phyloP scores from a whole-genome alignment of 2,888 invertebrate species.

The Alcis repandata region DNA sequence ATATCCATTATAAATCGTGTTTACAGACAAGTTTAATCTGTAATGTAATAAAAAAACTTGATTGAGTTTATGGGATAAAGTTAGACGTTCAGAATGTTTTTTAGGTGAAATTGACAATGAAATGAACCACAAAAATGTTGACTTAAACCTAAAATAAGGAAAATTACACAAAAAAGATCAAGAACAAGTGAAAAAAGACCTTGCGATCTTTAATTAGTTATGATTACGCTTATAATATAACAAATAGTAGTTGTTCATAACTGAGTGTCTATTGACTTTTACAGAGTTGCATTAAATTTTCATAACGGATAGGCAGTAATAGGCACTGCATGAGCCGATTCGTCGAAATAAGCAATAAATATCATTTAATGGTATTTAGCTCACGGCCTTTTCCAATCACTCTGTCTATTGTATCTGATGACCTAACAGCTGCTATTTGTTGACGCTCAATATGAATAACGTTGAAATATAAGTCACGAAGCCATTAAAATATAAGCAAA shows the following conservation, averaged over 20 bases:
- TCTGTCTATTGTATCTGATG: slow-evolving; percentile 38
- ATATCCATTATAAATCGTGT: slow-evolving; percentile 62
- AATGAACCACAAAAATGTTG: too few species aligned
- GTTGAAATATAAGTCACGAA: slow-evolving; percentile 14
- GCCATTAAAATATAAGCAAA: not conserved
- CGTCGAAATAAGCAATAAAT: slow-evolving; percentile 34
- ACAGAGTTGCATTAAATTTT: slow-evolving; percentile 4
- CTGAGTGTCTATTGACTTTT: not conserved
- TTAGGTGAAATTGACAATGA: too few species aligned
- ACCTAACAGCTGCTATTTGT: slow-evolving; percentile 33
- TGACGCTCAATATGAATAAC: slow-evolving; percentile 17
- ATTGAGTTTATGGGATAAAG: not conserved
- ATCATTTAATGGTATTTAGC: slow-evolving; percentile 48
- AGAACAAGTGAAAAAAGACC: too few species aligned
- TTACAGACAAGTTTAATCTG: slow-evolving; percentile 17
- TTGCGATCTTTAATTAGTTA: not conserved
- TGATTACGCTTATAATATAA: not conserved
- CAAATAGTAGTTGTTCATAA: not conserved
- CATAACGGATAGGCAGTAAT: not conserved
- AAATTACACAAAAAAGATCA: too few species aligned
- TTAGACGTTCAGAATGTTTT: not conserved
- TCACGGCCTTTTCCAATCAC: slow-evolving; percentile 48
- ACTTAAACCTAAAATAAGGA: too few species aligned
- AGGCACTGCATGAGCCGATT: slow-evolving; percentile 35
- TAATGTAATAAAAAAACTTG: not conserved